Conservation (phyloP, 2,888 invertebrate species). For the Diploptera punctata region DNA sequence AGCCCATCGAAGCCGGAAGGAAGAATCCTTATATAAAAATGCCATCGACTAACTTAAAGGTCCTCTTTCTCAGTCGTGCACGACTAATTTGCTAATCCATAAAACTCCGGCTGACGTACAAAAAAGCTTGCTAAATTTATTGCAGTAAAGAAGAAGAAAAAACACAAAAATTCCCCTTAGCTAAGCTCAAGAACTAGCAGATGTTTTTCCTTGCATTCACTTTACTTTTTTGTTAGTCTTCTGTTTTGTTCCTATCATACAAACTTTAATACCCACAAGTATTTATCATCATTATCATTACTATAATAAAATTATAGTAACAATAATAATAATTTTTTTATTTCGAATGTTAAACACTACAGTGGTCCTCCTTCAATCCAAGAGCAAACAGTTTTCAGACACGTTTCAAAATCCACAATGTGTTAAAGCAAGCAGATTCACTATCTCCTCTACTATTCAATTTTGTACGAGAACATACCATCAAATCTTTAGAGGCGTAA, state of each 20-base stretch:
- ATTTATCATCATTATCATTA: no score
- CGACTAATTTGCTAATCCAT: slow-evolving; percentile 21
- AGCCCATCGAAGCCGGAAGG: slow-evolving; percentile 13
- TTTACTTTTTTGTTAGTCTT: background rate
- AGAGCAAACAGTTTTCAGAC: no score
- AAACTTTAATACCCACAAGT: no score
- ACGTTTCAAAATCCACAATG: no score
- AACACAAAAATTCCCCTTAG: slow-evolving; percentile 17
- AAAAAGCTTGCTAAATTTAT: slow-evolving; percentile 11
- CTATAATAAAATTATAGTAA: no score
- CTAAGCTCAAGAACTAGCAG: slow-evolving; percentile 17
- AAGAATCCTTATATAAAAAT: slow-evolving; percentile 12
- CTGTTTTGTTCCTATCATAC: background rate
- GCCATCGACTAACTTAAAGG: slow-evolving; percentile 4
- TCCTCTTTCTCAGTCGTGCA: slow-evolving; percentile 10
- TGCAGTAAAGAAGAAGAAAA: background rate
- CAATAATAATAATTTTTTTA: no score
- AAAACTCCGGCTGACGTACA: slow-evolving; percentile 19
- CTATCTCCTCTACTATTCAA: no score
- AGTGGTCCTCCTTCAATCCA: no score
- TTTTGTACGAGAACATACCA: no score
- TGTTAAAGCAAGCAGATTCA: no score
- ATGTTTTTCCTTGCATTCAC: background rate
- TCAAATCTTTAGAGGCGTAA: no score
- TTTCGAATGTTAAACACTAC: no score